Base-by-base conservation (phyloP, 2,888 invertebrate genomes). In the Meiosimyza platycephala region DNA sequence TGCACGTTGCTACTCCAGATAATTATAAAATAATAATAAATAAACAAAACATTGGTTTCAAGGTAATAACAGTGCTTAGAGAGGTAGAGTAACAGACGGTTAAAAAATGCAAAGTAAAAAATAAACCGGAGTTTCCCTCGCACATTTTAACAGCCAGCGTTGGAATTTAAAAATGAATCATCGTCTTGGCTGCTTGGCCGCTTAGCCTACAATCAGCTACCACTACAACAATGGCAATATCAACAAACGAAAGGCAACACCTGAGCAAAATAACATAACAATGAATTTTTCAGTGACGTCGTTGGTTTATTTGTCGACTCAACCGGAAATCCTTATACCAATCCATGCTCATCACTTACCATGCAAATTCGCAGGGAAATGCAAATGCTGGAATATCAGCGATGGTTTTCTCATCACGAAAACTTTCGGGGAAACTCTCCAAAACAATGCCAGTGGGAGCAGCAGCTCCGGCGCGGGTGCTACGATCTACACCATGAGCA, bases 331-430 rank as follows among this genome's bases (percentile, higher is more conserved):
- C 18, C 50, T 48, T n/a, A 64, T 15, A 15, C 4, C 54, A 40
- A 28, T 0, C 3, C 28, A n/a, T 55, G 16, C 13, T 1, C 12
- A 13, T 15, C 73, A 91, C 90, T 89, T 88, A 94, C 95, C 92
- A 92, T 86, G 92, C 91, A 84, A 93, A 90, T 83, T 92, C 91
- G 85, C 94, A 94, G 16, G 95, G 97, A 89, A 95, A 97, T 80
- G 95, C 94, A 90, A 97, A 97, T 88, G 95, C 94, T 60, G 96
- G 95, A 81, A 97, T 93, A 82, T 94, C 92, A 86, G 92, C 93
- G 73, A 97, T 89, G 78, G 96, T 93, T 86, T 95, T 95, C 86
- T 93, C 92, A 88, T 96, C 94, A 83, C 91, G 92, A 86, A 93
- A 96, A 74, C 90, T 90, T 78, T 94, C 94, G 60, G 97, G 97